Percentiles rank a stretch among this genome's conserved stretches.
Conservation (phyloP, 1,140 invertebrate species). For the Metaphire vulgaris region DNA sequence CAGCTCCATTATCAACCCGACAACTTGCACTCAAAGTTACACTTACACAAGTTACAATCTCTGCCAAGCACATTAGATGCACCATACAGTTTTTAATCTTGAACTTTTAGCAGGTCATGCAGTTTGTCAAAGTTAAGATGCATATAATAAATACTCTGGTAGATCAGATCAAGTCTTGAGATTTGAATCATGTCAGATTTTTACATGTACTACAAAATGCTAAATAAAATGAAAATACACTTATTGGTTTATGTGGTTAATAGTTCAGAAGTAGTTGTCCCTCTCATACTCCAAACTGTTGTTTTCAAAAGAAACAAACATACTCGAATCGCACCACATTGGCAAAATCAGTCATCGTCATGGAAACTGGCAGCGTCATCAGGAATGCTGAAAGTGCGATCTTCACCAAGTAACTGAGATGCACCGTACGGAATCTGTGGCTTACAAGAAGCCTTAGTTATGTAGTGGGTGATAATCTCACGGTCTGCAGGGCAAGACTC, state of each 20-base stretch:
- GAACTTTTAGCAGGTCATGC: background rate
- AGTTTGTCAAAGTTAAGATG: background rate
- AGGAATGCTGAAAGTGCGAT: slow-evolving; percentile 29
- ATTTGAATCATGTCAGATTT: background rate
- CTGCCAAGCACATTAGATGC: background rate
- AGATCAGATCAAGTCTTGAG: background rate
- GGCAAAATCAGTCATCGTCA: background rate
- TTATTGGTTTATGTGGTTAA: background rate
- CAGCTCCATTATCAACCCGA: no score
- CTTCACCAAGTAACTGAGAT: slow-evolving; percentile 28
- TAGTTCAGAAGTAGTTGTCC: background rate
- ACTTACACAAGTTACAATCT: background rate
- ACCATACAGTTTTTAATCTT: no score
- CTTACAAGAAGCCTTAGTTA: slow-evolving; percentile 51
- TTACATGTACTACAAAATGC: background rate
- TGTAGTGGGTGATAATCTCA: slow-evolving; percentile 96
- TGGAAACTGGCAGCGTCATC: slow-evolving; percentile 2
- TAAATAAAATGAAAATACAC: background rate
- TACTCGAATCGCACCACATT: background rate
- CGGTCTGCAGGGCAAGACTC: slow-evolving; percentile 94
- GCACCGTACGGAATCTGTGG: slow-evolving; percentile 17
- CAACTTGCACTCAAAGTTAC: no score
- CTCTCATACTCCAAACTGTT: background rate
- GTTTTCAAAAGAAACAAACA: no score
- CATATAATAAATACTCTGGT: background rate